Percentiles rank a stretch among this genome's conserved stretches.
phyloP scores from a whole-genome alignment of 2,888 invertebrate species.

The Cantharis lateralis region DNA sequence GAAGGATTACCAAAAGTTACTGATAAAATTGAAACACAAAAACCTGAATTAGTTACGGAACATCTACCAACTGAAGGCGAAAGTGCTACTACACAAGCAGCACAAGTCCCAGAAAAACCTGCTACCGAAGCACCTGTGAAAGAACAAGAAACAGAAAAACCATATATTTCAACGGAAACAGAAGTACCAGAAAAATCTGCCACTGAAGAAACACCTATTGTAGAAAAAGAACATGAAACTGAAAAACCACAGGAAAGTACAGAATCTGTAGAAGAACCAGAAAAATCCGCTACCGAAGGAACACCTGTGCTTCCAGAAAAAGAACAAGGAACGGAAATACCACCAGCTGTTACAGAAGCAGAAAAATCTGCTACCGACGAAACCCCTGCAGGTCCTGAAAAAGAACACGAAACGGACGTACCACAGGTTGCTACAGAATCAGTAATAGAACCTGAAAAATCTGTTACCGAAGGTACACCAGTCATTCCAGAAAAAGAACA shows the following conservation, averaged over 20 bases:
- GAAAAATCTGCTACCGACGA: not conserved
- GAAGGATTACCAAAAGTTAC: not conserved
- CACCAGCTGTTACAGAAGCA: not conserved
- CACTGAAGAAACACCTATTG: not conserved
- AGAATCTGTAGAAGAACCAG: not conserved
- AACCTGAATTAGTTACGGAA: conserved; percentile 3
- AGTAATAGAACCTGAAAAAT: not conserved
- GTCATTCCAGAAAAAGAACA: not conserved
- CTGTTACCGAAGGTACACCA: not conserved
- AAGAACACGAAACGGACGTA: not conserved
- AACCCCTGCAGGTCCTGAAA: not conserved
- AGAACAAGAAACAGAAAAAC: not conserved
- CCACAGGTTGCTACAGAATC: not conserved
- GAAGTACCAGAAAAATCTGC: not conserved
- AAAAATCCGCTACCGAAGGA: not conserved
- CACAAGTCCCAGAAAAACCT: conserved; percentile 2
- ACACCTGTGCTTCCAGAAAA: not conserved
- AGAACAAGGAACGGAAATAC: not conserved
- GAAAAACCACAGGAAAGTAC: not conserved
- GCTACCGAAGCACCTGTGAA: conserved; percentile 3
- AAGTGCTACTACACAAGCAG: not conserved
- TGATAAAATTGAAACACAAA: not conserved
- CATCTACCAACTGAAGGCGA: not conserved
- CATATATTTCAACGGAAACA: not conserved
- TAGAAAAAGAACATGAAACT: not conserved